Evolutionary conservation across 2,797 vertebrate genomes (phyloP).

Genomic region (Anguilla anguilla): DNA sequence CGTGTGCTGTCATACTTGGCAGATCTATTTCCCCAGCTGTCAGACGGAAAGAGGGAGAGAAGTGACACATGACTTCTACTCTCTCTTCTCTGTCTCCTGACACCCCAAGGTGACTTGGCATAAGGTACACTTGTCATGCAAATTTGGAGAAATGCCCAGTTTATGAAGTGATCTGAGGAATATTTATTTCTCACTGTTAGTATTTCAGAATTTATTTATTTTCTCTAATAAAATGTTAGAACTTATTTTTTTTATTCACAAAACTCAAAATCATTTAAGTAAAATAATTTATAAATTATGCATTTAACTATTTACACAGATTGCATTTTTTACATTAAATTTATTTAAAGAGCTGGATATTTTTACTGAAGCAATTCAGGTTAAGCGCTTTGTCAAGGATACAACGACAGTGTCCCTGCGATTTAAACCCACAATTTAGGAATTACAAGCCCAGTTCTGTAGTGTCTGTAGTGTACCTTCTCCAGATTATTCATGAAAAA

Average conservation of each 20-base stretch:
- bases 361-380: not conserved
- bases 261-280: not conserved
- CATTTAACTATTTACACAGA: not conserved
- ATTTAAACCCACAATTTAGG: not conserved
- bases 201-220: not conserved
- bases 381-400: not conserved
- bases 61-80: conserved; percentile 52
- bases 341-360: not conserved
- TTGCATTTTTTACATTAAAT: not conserved
- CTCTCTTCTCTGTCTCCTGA: conserved; percentile 49
- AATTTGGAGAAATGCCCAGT: conserved; percentile 35
- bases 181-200: not conserved
- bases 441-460: not conserved
- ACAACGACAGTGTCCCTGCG: not conserved
- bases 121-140: conserved; percentile 35
- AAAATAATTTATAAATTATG: not conserved
- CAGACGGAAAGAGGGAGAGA: conserved; percentile 79
- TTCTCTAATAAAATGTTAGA: not conserved
- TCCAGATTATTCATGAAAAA: not conserved
- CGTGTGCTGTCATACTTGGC: conserved; percentile 80
- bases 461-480: not conserved
- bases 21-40: conserved; percentile 88
- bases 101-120: conserved; percentile 45
- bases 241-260: not conserved
- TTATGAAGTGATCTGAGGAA: conserved; percentile 4